Base-by-base conservation (phyloP, 2,888 invertebrate species). In the Empis livida region DNA sequence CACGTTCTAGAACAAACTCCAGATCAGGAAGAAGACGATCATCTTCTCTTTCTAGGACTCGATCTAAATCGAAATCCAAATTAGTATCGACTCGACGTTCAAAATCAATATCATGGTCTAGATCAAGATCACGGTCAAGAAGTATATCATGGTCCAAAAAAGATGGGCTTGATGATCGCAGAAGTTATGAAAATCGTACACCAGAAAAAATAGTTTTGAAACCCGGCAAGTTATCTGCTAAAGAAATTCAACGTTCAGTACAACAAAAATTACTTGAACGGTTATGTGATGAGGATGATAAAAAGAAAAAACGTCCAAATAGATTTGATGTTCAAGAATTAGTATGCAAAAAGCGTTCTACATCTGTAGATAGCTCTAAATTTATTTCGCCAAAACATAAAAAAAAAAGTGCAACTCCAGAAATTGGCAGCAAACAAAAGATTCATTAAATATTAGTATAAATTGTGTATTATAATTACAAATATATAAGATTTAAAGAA, bases 1-100 rank as follows among this genome's bases (percentile, higher is more conserved):
- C 53, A 23, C 44, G 50, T 27, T 44, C 54, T 1, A 54, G 51
- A 48, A 50, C 55, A 6, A 27, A 27, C 5, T 27, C 23, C 9
- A 27, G 23, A 27, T 46, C 50, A 3, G 46, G 45, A 16, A 46
- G 44, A 5, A 46, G 49, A 27, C 50, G 48, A 17, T 45, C 51
- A 14, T 54, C 53, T 45, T 56, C 55, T 8, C 52, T 54, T 31
- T 58, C 62, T 5, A 53, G 55, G 30, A 48, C 53, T 16, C 50
- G 51, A 20, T 58, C 61, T 39, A 58, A 59, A 45, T 50, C 59
- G 9, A 53, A 61, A 13, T 16, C 46, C 23, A 64, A 64, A 48
- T 49, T 67, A 14, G 66, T 61, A 1, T 67, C 67, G 2, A 67
- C 65, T 3, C 57, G 65, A 13, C 59, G 65, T 17, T 66, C 66